A percentile compares a stretch with the other conserved stretches of the same genome.
phyloP scores from a whole-genome alignment of 2,888 invertebrate genomes.

The Halictus ligatus region DNA sequence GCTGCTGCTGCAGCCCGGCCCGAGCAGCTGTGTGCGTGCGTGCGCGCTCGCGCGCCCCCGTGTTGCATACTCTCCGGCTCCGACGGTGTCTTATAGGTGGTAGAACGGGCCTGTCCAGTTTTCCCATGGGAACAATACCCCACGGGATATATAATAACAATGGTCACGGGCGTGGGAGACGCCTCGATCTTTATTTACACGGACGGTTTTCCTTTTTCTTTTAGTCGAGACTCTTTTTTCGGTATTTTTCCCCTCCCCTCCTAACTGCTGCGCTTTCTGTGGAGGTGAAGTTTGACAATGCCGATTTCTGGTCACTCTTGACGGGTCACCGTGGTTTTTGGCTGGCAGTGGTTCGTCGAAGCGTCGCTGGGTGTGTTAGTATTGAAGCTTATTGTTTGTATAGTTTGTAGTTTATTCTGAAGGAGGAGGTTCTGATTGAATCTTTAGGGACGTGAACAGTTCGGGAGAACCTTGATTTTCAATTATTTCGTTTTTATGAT shows the following conservation, averaged over 20 bases:
- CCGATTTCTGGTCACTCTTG: neutral
- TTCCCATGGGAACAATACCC: conserved; percentile 81
- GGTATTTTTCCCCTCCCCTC: neutral
- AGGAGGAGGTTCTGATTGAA: too few relatives aligned
- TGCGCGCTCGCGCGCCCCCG: conserved; percentile 47
- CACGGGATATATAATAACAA: conserved; percentile 79
- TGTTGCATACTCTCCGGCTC: conserved; percentile 50
- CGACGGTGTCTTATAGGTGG: conserved; percentile 71
- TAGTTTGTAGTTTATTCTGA: too few relatives aligned
- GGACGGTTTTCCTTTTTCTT: conserved; percentile 66
- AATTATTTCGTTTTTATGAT: too few relatives aligned
- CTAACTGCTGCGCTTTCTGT: neutral
- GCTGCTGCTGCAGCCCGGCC: conserved; percentile 11
- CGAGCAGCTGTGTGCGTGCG: conserved; percentile 31
- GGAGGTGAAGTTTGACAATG: neutral
- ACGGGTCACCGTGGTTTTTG: too few relatives aligned
- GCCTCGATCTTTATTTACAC: conserved; percentile 78
- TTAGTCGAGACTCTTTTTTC: conserved; percentile 11
- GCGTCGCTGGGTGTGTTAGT: too few relatives aligned
- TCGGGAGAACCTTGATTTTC: too few relatives aligned
- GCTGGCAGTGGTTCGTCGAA: too few relatives aligned
- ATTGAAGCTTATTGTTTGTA: too few relatives aligned
- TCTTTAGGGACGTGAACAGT: too few relatives aligned
- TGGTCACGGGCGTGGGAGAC: conserved; percentile 78
- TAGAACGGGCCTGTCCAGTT: conserved; percentile 79